Conservation (phyloP, 2,797 vertebrate genomes). For the Enteromius thamalakanensis region DNA sequence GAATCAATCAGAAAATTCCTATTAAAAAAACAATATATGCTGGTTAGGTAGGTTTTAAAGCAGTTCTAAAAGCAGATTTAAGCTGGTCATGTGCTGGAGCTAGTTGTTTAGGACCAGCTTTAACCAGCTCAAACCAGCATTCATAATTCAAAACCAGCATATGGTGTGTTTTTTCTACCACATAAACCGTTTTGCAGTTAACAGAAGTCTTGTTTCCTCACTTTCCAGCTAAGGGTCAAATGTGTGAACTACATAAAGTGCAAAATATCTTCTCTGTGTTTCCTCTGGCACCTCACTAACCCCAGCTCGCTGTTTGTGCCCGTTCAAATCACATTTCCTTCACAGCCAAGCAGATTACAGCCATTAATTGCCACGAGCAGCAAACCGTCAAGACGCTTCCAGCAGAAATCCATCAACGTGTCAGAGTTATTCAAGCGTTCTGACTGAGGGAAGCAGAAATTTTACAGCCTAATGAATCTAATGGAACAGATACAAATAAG, state of each 20-base stretch:
- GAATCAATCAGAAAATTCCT: neutral
- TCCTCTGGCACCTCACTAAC: slow-evolving; percentile 53
- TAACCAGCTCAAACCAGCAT: no score
- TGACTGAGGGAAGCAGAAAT: slow-evolving; percentile 36
- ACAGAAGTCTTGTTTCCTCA: neutral
- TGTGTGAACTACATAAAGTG: slow-evolving; percentile 53
- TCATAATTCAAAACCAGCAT: no score
- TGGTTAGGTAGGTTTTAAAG: no score
- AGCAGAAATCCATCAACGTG: slow-evolving; percentile 40
- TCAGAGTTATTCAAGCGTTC: slow-evolving; percentile 48
- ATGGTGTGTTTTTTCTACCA: neutral
- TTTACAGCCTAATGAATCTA: slow-evolving; percentile 12
- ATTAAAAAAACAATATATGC: no score
- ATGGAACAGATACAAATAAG: slow-evolving; percentile 30
- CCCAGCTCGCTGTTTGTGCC: slow-evolving; percentile 14
- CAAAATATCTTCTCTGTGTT: slow-evolving; percentile 52
- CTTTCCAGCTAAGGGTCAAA: slow-evolving; percentile 24
- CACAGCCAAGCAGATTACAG: slow-evolving; percentile 50
- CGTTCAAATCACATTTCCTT: slow-evolving; percentile 51
- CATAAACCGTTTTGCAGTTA: neutral
- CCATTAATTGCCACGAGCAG: slow-evolving; percentile 54
- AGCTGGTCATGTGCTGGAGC: no score
- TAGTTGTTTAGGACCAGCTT: no score
- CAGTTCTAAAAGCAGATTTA: no score
- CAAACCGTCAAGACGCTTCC: slow-evolving; percentile 38